Base-by-base conservation (phyloP, 2,797 vertebrate genomes). In the Neosilurus hyrtlii region DNA sequence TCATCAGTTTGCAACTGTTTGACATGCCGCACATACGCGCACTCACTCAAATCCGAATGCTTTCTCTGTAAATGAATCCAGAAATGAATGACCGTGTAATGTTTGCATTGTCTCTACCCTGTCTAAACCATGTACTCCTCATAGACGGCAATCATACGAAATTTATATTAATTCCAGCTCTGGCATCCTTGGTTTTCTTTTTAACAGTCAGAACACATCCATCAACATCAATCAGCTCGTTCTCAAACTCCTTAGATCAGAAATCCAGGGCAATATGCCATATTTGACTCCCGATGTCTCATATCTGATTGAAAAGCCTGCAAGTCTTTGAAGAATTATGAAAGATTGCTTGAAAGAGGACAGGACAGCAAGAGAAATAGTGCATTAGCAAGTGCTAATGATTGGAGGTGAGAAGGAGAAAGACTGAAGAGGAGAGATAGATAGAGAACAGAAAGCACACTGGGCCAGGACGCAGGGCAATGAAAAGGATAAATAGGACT, bases 201-300 rank as follows among this genome's bases (percentile, higher is more conserved):
- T 77, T 66, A 12, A 62, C 43, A 88, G 76, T 86, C 84, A 78
- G 35, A 83, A 66, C 76, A 82, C 62, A 83, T 70, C 61, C 51
- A 79, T 37, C 73, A 85, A 80, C 82, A 83, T 83, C 79, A 56
- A 83, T 67, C 73, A 54, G 26, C 51, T 71, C 72, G 43, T 70
- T 57, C 24, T 30, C 74, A 59, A n/a, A 12, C 56, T 15, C n/a
- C 10, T 81, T 20, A 51, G 73, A 86, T 67, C 49, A 70, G 51
- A 66, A 80, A 70, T 67, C 22, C 75, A 75, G 62, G 66, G 22
- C 12, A 61, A 80, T 70, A 72, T 30, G 61, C 65, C 83, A 84
- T 65, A 86, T 82, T 84, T 83, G 83, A 72, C 84, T 83, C 83
- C 52, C 68, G 65, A 86, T 80, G 75, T 72, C 81, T 81, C 81